Base-by-base conservation (phyloP, 2,797 vertebrate species). In the Cephalopachus bancanus region DNA sequence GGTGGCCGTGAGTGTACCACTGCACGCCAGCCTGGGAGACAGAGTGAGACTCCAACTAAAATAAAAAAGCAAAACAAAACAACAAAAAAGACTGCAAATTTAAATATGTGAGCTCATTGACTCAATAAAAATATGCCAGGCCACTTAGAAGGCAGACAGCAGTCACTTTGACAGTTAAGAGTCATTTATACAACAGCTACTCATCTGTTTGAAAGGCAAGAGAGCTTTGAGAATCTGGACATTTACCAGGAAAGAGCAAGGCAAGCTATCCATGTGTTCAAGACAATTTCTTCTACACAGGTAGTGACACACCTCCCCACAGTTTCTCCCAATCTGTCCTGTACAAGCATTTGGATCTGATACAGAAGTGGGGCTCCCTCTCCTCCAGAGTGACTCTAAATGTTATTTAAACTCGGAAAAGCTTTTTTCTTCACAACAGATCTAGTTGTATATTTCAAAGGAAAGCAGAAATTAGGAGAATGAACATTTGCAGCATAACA, bases 401-500 rank as follows among this genome's bases (percentile, higher is more conserved):
- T 51, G 10, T 72, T 37, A 75, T 12, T 44, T 81, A 57, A 95
- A 92, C 81, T 67, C 28, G 75, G 53, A 64, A 94, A 85, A 80
- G 8, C 10, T 16, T 74, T 88, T 95, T 90, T 91, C 28, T 79
- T 93, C 72, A 86, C 4, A 91, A 60, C 4, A 78, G 9, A 76
- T 57, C 16, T 64, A 84, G 14, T 20, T 91, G 51, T 55, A 74
- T 62, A 67, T 12, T 94, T 93, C 55, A 93, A 1, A 91, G 59
- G 51, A 64, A 93, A 86, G 16, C 93, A 95, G 78, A 76, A 84
- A 75, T n/a, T 59, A 51, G 22, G 9, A 76, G 69, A 93, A 93
- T 37, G 49, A 93, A 76, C 49, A 76, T 78, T 33, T 78, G 55
- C 10, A 59, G 24, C 24, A 93, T 53, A 30, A 79, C 22, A 87